These are phyloP conservation scores for Stenolophus ochropezus DNA, from an alignment of 2,888 invertebrate genomes.

Conservation along the genomic window DNA sequence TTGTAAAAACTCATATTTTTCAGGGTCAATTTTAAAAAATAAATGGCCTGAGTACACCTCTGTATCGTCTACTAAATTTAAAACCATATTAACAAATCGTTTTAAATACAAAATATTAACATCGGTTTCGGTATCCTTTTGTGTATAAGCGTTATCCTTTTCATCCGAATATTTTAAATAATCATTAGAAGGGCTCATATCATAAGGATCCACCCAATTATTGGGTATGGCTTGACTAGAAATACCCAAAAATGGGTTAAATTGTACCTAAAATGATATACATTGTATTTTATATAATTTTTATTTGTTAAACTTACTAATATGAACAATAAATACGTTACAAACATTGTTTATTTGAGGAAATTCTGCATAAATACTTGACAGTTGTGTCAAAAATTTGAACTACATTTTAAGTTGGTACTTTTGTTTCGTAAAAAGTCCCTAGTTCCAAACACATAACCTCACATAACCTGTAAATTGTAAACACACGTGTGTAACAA, in stretches of 20 bases:
- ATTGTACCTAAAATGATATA: too few species aligned
- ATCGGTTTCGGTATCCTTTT: background rate
- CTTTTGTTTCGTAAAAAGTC: background rate
- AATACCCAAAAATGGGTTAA: background rate
- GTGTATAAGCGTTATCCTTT: background rate
- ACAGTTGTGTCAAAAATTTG: too few species aligned
- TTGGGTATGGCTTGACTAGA: background rate
- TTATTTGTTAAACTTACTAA: background rate
- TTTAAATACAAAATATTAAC: background rate
- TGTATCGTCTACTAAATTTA: slow-evolving; percentile 42
- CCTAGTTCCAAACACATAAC: too few species aligned
- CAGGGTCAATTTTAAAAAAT: slow-evolving; percentile 27
- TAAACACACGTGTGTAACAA: background rate
- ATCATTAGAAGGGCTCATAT: slow-evolving; percentile 41
- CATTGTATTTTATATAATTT: too few species aligned
- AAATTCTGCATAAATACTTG: background rate
- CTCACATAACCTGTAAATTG: too few species aligned
- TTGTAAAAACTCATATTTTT: slow-evolving; percentile 21
- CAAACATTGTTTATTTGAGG: background rate
- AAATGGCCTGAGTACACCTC: slow-evolving; percentile 41
- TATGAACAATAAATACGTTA: background rate
- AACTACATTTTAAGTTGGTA: background rate
- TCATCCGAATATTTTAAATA: slow-evolving; percentile 34
- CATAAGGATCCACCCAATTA: slow-evolving; percentile 48
- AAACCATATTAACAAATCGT: slow-evolving; percentile 41